phyloP scores from a whole-genome alignment of 2,113 vertebrate genomes.

The Gadus chalcogrammus region DNA sequence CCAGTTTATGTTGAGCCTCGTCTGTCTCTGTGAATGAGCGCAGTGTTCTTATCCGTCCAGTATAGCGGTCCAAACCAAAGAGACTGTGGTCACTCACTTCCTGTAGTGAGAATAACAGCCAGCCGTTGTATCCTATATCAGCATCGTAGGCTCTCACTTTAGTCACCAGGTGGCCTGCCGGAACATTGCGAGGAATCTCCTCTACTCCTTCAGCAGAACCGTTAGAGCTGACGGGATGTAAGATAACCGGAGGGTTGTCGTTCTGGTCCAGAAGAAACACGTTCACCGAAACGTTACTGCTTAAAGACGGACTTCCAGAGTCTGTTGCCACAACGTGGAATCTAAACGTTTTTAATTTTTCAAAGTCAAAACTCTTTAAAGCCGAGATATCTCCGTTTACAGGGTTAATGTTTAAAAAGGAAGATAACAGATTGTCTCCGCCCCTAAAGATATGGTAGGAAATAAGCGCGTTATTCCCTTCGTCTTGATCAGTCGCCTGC shows the following conservation, averaged over 20 bases:
- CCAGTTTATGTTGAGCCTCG: not conserved
- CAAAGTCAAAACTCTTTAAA: slow-evolving; percentile 52
- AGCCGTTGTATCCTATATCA: slow-evolving; percentile 5
- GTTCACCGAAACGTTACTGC: slow-evolving; percentile 32
- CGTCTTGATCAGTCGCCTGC: slow-evolving; percentile 46
- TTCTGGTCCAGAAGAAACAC: slow-evolving; percentile 54
- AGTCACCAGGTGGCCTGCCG: not conserved
- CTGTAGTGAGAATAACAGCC: slow-evolving; percentile 45
- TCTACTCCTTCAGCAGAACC: slow-evolving; percentile 6
- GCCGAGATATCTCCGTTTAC: slow-evolving; percentile 46
- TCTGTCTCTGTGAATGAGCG: not conserved
- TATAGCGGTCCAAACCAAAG: not conserved
- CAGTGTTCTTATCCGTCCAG: not conserved
- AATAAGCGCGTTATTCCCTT: slow-evolving; percentile 43
- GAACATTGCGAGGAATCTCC: not conserved
- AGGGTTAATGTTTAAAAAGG: slow-evolving; percentile 48
- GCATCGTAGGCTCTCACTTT: not conserved
- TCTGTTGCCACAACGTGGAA: slow-evolving; percentile 44
- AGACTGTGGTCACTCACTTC: slow-evolving; percentile 31
- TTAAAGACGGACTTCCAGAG: slow-evolving; percentile 36
- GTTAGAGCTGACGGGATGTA: slow-evolving; percentile 29
- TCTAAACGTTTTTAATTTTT: slow-evolving; percentile 40
- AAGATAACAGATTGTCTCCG: not conserved
- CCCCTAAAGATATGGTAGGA: slow-evolving; percentile 33
- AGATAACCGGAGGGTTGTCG: slow-evolving; percentile 38